These are phyloP conservation scores for Arothron firmamentum DNA, from an alignment of 2,113 vertebrate species.

Conservation along the genomic window DNA sequence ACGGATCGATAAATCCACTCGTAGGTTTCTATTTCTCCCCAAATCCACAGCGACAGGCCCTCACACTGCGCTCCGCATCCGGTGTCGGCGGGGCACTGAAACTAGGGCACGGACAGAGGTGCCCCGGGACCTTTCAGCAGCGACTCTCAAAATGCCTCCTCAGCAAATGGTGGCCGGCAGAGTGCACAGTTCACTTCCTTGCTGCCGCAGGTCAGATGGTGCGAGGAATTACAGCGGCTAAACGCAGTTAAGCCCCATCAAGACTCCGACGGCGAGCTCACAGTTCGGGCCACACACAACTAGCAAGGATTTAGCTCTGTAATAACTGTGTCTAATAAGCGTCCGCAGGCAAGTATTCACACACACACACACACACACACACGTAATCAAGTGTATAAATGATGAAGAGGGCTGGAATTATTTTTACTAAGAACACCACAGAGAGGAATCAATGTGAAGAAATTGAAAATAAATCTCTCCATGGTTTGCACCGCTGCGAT, in stretches of 20 bases:
- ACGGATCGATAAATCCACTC: not conserved
- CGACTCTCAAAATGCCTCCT: constrained; percentile 57
- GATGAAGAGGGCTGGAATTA: no score
- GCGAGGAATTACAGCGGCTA: constrained; percentile 67
- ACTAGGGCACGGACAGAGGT: constrained; percentile 27
- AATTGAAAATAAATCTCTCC: no score
- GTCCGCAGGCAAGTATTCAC: constrained; percentile 6
- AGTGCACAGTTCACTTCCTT: constrained; percentile 46
- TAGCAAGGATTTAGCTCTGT: constrained; percentile 42
- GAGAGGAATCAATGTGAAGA: no score
- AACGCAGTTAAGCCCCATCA: constrained; percentile 68
- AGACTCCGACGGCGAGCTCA: constrained; percentile 62
- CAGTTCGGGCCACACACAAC: constrained; percentile 20
- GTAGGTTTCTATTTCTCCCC: not conserved
- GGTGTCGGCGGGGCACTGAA: constrained; percentile 12
- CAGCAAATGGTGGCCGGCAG: constrained; percentile 56
- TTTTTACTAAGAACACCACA: no score
- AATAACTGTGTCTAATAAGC: constrained; percentile 39
- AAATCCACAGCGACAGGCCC: constrained; percentile 9
- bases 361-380: no score
- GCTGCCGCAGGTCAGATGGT: constrained; percentile 59
- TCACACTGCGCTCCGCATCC: not conserved
- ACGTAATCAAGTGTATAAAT: no score
- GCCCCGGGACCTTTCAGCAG: constrained; percentile 58
- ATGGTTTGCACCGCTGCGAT: not conserved